Evolutionary conservation across 2,797 vertebrate species (phyloP).

Genomic region (Dermochelys coriacea): DNA sequence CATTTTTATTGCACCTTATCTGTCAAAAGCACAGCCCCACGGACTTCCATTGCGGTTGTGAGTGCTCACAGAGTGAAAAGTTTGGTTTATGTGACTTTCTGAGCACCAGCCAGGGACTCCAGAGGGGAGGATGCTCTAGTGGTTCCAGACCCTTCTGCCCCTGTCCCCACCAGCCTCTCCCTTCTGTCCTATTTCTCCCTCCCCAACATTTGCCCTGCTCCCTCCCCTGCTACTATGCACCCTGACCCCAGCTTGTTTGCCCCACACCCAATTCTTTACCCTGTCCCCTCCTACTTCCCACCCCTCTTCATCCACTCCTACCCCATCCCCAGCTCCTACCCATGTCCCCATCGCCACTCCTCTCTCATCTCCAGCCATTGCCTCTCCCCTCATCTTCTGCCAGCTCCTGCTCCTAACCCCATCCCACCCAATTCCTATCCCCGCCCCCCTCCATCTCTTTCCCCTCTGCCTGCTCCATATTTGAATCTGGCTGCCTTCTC

Average conservation of each 20-base stretch:
- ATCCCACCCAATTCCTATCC: rapidly evolving
- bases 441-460: not conserved
- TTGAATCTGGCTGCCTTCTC: not conserved
- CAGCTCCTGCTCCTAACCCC: not conserved
- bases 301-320: not conserved
- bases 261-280: not conserved
- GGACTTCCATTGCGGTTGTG: not conserved
- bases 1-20: not conserved
- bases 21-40: not conserved
- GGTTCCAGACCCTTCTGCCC: not conserved
- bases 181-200: not conserved
- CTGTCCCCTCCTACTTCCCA: not conserved
- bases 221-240: not conserved
- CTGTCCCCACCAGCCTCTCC: not conserved
- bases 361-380: not conserved
- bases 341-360: not conserved
- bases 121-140: not conserved
- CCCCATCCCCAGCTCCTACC: not conserved
- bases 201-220: not conserved
- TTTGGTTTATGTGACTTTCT: not conserved
- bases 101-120: not conserved
- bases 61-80: not conserved
- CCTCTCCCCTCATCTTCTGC: not conserved
- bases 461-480: not conserved
- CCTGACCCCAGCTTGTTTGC: not conserved